These are phyloP conservation scores for Lepus townsendii DNA, from an alignment of 2,797 vertebrate genomes.

Conservation along the genomic window DNA sequence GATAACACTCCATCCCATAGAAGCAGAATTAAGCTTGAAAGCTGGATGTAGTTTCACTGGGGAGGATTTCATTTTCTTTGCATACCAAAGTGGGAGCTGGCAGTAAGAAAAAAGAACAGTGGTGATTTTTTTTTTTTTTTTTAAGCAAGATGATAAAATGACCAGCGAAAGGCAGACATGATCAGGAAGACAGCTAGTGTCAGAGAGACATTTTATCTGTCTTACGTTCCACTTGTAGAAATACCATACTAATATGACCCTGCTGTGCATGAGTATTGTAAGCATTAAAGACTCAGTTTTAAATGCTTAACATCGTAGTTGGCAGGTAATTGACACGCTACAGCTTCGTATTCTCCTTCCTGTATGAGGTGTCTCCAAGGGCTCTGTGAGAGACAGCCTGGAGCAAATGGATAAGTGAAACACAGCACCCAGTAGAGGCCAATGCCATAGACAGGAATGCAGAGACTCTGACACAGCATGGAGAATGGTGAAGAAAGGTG, in stretches of 20 bases:
- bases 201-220: neutral
- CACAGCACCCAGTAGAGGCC: too few relatives aligned
- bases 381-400: too few relatives aligned
- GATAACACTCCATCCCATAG: fast-evolving
- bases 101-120: neutral
- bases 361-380: neutral
- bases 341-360: neutral
- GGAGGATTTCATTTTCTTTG: neutral
- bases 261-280: neutral
- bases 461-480: too few relatives aligned
- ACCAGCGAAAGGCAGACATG: neutral
- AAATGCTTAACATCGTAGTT: neutral
- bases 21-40: neutral
- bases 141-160: neutral
- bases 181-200: neutral
- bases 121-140: neutral
- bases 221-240: neutral
- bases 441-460: too few relatives aligned
- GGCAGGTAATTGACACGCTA: neutral
- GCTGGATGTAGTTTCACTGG: neutral
- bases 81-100: neutral
- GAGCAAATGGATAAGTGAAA: too few relatives aligned
- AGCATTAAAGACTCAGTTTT: neutral
- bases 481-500: neutral
- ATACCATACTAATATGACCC: neutral